phyloP scores from a whole-genome alignment of 2,113 vertebrate species.

The Syrrhaptes paradoxus region DNA sequence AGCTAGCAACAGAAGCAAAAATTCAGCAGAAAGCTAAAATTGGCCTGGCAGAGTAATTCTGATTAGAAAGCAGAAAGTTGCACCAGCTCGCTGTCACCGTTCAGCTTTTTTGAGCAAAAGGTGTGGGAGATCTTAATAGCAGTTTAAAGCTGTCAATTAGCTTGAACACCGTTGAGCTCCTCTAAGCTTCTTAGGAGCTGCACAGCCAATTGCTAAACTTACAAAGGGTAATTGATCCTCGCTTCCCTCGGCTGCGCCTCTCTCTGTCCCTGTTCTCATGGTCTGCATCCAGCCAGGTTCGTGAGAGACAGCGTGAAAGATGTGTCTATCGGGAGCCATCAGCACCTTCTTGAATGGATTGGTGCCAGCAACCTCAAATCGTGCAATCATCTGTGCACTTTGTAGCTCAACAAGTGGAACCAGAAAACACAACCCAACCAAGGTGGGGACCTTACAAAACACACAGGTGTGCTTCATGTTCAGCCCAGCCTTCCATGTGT shows the following conservation, averaged over 20 bases:
- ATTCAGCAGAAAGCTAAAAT: not conserved
- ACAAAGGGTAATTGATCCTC: slow-evolving; percentile 35
- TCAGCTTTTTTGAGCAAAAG: slow-evolving; percentile 9
- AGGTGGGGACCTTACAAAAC: not conserved
- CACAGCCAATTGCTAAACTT: not conserved
- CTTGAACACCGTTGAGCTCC: slow-evolving; percentile 29
- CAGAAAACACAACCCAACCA: not conserved
- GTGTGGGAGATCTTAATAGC: slow-evolving; percentile 54
- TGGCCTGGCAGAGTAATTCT: not conserved
- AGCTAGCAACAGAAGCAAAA: not conserved
- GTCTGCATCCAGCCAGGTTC: not conserved
- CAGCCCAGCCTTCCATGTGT: not conserved
- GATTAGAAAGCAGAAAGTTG: not conserved
- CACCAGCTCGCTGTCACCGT: not conserved
- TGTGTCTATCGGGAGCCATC: not conserved
- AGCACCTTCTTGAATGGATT: not conserved
- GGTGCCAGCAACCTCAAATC: not conserved
- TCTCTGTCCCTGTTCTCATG: not conserved
- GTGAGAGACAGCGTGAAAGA: not conserved
- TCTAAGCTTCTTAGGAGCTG: slow-evolving; percentile 33
- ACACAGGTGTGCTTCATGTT: not conserved
- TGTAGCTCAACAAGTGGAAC: not conserved
- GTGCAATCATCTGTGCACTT: fast-evolving
- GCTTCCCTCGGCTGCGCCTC: not conserved
- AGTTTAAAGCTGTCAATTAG: slow-evolving; percentile 57